Percentiles rank a stretch among this genome's conserved stretches.
Conservation (phyloP, 2,888 invertebrate species). For the Cactoblastis cactorum region DNA sequence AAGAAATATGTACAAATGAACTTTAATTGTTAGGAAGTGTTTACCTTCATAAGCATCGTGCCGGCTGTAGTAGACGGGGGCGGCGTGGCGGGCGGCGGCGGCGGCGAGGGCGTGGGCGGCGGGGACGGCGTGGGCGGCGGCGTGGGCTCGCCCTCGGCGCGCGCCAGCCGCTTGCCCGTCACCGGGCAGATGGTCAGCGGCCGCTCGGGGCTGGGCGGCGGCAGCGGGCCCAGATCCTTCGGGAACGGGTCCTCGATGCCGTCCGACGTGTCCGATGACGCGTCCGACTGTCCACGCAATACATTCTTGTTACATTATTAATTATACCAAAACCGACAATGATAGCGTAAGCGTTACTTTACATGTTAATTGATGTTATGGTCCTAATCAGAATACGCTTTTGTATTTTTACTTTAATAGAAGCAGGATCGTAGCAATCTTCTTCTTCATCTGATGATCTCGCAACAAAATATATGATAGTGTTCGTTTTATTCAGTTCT, state of each 20-base stretch:
- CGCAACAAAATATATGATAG: too few relatives aligned
- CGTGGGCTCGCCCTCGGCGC: conserved; percentile 81
- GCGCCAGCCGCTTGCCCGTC: conserved; percentile 65
- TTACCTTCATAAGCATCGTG: conserved; percentile 68
- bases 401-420: too few relatives aligned
- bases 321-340: too few relatives aligned
- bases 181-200: conserved; percentile 83
- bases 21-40: not conserved
- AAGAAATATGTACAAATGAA: too few relatives aligned
- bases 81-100: conserved; percentile 29
- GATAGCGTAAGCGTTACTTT: too few relatives aligned
- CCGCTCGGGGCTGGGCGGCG: conserved; percentile 81
- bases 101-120: conserved; percentile 47
- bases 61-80: conserved; percentile 26
- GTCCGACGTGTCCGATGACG: conserved; percentile 76
- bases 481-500: too few relatives aligned
- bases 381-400: too few relatives aligned
- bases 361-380: too few relatives aligned
- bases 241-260: conserved; percentile 83
- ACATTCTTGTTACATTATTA: not conserved
- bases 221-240: conserved; percentile 61
- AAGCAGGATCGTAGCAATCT: too few relatives aligned
- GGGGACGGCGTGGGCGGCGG: conserved; percentile 77
- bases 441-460: too few relatives aligned
- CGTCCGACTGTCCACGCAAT: conserved; percentile 41